Base-by-base conservation (phyloP, 2,113 vertebrate species). In the Gasterosteus nipponicus region DNA sequence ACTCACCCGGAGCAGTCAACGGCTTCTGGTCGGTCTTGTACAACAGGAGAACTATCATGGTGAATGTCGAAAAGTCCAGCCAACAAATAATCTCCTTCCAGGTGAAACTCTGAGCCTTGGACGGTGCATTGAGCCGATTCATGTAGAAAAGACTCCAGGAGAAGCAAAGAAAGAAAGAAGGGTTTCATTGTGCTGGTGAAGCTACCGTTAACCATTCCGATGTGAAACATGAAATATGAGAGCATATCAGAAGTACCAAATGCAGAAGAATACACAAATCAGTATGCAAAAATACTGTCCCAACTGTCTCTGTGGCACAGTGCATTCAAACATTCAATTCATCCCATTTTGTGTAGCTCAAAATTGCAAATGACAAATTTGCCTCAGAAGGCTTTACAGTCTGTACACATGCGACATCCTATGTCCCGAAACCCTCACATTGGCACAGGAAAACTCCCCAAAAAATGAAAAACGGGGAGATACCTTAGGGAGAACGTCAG, bases 31-130 rank as follows among this genome's bases (percentile, higher is more conserved):
- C 47, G 69, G 18, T 42, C 22, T 1, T 72, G 64, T 81, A 59
- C 1, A 62, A 8, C 1, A 10, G 26, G 0, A 0, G 2, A 2
- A 0, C 0, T 61, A 39, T 15, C 39, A 10, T 68, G 31, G 74
- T 93, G 91, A 65, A 93, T 54, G 73, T 26, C 22, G 1, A 26
- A 26, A 26, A 26, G 22, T 63, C 93, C 93, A 73, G 89, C 91
- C 0, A 94, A 51, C 66, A 87, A 53, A 82, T 89, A 92, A 76
- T 93, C 89, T 70, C 92, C 94, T 10, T 86, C 41, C 49, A 90
- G 72, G 0, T 54, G 79, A 86, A 94, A 94, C 69, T 91, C 86
- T 10, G 85, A 87, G 3, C 12, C 15, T 44, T 51, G 9, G 11
- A 2, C 22, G 7, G 31, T 11, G 54, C 69, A 77, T 4, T 77